Percentiles rank a stretch among this genome's conserved stretches.
Evolutionary conservation across 2,113 vertebrate species (phyloP).

Genomic region (Pomatostomus ruficeps): DNA sequence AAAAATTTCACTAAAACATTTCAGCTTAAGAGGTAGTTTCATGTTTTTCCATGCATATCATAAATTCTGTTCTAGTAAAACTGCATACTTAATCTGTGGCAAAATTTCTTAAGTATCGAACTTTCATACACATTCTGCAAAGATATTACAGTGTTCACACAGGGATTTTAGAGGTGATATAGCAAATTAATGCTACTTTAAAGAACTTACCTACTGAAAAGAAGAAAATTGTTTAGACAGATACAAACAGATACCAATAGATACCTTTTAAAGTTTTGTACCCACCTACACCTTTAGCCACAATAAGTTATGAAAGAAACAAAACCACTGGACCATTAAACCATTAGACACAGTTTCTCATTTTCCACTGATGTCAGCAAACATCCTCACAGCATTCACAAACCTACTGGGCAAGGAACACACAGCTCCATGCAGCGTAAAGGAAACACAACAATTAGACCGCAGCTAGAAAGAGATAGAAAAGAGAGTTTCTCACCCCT

Average conservation of each 20-base stretch:
- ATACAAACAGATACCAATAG: not conserved
- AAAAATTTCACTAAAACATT: not conserved
- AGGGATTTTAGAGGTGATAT: not conserved
- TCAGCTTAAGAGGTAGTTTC: not conserved
- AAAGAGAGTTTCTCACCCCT: constrained; percentile 88
- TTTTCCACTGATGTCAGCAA: not conserved
- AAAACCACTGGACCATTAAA: not conserved
- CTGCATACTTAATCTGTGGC: not conserved
- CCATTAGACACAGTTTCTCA: not conserved
- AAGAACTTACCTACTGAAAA: not conserved
- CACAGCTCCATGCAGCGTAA: not conserved
- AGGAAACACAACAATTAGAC: constrained; percentile 41
- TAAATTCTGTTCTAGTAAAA: not conserved
- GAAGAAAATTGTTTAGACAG: not conserved
- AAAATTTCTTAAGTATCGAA: not conserved
- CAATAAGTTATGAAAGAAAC: not conserved
- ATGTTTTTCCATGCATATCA: not conserved
- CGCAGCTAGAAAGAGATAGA: constrained; percentile 62
- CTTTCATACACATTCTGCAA: not conserved
- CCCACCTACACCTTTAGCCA: not conserved
- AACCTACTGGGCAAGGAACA: constrained; percentile 32
- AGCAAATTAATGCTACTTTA: not conserved
- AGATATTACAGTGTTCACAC: not conserved
- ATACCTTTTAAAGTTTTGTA: not conserved
- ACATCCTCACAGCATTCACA: not conserved